Percentiles rank a stretch among this genome's conserved stretches.
These are phyloP conservation scores for Enteromius thamalakanensis DNA, from an alignment of 2,797 vertebrate species.

Conservation along the genomic window DNA sequence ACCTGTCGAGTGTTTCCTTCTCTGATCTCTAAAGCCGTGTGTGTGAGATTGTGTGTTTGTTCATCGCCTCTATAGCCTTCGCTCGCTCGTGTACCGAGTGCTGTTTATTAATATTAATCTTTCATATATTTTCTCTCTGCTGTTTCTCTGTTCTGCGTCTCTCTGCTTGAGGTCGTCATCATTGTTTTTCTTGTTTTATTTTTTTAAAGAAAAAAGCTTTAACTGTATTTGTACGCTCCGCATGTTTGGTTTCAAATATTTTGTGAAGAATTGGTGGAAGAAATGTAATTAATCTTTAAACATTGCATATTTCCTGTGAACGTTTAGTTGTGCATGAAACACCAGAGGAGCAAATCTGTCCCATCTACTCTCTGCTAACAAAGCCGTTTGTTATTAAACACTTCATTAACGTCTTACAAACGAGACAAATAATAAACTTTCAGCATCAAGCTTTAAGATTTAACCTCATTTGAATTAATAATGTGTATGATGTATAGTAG, in stretches of 20 bases:
- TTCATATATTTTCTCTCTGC: background rate
- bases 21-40: background rate
- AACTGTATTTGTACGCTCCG: background rate
- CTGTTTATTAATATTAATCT: background rate
- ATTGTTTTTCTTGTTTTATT: too few species aligned
- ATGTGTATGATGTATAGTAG: too few species aligned
- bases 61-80: background rate
- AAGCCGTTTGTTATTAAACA: too few species aligned
- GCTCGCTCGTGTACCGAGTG: background rate
- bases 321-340: too few species aligned
- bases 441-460: background rate
- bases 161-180: background rate
- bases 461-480: background rate
- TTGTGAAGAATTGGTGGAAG: background rate
- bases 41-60: background rate
- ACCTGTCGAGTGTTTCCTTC: background rate
- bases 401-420: too few species aligned
- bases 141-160: background rate
- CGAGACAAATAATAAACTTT: background rate
- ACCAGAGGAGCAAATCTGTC: too few species aligned
- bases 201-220: too few species aligned
- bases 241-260: background rate
- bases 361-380: too few species aligned
- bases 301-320: background rate
- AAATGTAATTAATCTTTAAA: background rate